phyloP scores from a whole-genome alignment of 92 coral and sea anemone species.

The Epizoanthus fatuus region DNA sequence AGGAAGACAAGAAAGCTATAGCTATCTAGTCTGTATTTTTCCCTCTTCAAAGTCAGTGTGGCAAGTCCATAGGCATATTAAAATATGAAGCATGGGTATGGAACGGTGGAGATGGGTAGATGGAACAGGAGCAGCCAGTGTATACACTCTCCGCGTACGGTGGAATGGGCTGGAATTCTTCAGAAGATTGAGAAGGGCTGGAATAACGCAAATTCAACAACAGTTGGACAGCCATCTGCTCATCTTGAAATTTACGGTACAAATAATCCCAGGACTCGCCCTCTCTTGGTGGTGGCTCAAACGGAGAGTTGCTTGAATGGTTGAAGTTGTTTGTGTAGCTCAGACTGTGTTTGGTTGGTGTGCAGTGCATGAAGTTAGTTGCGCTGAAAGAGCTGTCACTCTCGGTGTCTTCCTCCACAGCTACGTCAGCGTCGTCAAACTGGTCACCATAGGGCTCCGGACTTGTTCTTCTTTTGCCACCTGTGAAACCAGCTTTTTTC shows the following conservation, averaged over 20 bases:
- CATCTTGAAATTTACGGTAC: constrained; percentile 95
- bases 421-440: constrained; percentile 71
- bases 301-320: constrained; percentile 63
- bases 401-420: constrained; percentile 60
- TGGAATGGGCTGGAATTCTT: constrained; percentile 30
- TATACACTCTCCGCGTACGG: constrained; percentile 25
- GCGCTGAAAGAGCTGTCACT: constrained; percentile 50
- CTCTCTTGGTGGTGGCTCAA: constrained; percentile 67
- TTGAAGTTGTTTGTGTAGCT: constrained; percentile 54
- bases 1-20: neutral
- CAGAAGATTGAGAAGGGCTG: constrained; percentile 61
- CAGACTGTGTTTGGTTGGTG: constrained; percentile 40
- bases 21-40: neutral
- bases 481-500: constrained; percentile 62
- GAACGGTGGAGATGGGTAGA: constrained; percentile 35
- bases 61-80: constrained; percentile 38
- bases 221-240: constrained; percentile 93
- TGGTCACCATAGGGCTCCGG: constrained; percentile 75
- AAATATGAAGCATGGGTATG: constrained; percentile 33
- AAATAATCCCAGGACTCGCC: constrained; percentile 79
- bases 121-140: constrained; percentile 36
- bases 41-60: neutral
- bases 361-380: constrained; percentile 22
- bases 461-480: constrained; percentile 64
- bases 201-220: constrained; percentile 91